phyloP scores from a whole-genome alignment of 2,113 vertebrate species.

The Callithrix jacchus region DNA sequence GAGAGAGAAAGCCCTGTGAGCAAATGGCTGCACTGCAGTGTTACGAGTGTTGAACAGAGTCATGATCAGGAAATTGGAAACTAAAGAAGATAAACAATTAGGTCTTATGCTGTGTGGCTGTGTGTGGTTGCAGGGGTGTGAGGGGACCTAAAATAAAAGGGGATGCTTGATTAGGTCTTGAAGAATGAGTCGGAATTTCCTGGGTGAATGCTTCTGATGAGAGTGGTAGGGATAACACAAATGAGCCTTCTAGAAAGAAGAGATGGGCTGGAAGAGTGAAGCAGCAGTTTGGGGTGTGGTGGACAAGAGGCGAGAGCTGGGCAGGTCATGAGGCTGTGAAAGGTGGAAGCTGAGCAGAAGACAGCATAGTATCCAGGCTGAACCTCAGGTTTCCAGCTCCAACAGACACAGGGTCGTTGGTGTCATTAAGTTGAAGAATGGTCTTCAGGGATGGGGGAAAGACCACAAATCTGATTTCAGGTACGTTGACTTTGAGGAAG shows the following conservation, averaged over 20 bases:
- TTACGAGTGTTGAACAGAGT: neutral
- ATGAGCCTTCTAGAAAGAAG: neutral
- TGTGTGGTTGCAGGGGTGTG: neutral
- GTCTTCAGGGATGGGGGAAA: neutral
- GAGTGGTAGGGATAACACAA: neutral
- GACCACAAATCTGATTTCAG: neutral
- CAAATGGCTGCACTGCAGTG: rapidly evolving
- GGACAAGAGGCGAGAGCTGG: neutral
- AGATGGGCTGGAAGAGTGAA: neutral
- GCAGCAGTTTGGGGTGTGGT: too few species aligned
- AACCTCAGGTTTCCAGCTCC: neutral
- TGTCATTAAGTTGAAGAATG: neutral
- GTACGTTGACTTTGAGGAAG: neutral
- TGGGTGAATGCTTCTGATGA: neutral
- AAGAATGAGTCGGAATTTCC: neutral
- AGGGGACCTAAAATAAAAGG: neutral
- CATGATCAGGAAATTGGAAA: neutral
- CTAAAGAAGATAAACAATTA: neutral
- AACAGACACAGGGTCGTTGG: neutral
- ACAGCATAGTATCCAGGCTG: too few species aligned
- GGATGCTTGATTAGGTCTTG: neutral
- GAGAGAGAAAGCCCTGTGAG: neutral
- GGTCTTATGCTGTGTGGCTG: neutral
- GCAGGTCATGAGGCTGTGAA: neutral
- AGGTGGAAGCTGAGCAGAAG: neutral